Base-by-base conservation (phyloP, 2,113 vertebrate genomes). In the Ceratotherium simum region DNA sequence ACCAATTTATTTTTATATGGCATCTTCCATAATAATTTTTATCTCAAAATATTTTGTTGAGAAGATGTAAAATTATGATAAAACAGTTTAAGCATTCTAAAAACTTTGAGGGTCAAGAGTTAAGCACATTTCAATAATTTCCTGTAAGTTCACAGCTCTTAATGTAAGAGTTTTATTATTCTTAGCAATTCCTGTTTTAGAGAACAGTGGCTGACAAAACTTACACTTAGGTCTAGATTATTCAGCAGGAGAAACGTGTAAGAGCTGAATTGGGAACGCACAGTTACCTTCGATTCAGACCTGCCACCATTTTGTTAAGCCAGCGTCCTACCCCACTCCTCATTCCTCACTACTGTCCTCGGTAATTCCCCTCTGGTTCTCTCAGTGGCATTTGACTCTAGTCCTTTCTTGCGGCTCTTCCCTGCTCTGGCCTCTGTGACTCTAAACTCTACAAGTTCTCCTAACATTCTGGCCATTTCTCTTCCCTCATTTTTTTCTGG, bases 1-100 rank as follows among this genome's bases (percentile, higher is more conserved):
- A 98, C 80, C 91, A 92, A 94, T 98, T 97, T 98, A 92, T 96
- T 97, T 98, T 97, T 94, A 93, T 94, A 88, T 9, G 42, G 65
- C 92, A 85, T 89, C 92, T 89, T 95, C 64, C 81, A 76, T 96
- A 96, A 97, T 96, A 96, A 96, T 96, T 54, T 54, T 54, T 16
- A 95, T 93, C 95, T 97, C 95, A 89, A 95, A 98, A 95, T 91
- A 94, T 88, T 96, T 89, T 84, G 70, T 76, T 76, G 89, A 91
- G 78, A 90, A 73, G 39, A 92, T 82, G 88, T 81, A 72, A 97
- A 96, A 96, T 95, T 78, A 95, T 51, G 62, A 90, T 90, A n/a
- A 79, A 97, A 96, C 0, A 5, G 56, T 80, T 86, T 69, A 91
- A 84, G 70, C 69, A 73, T 94, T 96, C 92, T 56, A 91, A 96